Evolutionary conservation across 2,797 vertebrate species (phyloP).

Genomic region (Chelmon rostratus): DNA sequence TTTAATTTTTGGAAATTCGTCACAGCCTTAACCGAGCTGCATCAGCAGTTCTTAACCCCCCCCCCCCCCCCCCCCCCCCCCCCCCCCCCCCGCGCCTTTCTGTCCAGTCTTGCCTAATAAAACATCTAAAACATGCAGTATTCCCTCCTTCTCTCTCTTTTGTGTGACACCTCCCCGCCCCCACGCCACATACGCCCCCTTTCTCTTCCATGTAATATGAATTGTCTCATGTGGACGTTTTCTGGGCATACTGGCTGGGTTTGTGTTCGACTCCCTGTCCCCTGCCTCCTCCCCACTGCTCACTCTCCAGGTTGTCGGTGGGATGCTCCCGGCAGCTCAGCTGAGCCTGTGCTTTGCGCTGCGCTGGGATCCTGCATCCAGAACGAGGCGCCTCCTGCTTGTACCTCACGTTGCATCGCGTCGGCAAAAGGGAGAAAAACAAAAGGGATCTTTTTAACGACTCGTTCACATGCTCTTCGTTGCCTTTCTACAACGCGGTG

Average conservation of each 20-base stretch:
- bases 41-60: background rate
- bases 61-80: too few relatives aligned
- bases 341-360: constrained; percentile 53
- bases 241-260: constrained; percentile 21
- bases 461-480: constrained; percentile 12
- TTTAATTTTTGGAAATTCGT: background rate
- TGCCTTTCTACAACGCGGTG: constrained; percentile 21
- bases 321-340: constrained; percentile 67
- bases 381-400: constrained; percentile 52
- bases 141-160: background rate
- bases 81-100: too few relatives aligned
- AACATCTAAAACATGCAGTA: background rate
- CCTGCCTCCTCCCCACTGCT: constrained; percentile 48
- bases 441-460: constrained; percentile 33
- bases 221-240: constrained; percentile 22
- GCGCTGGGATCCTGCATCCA: constrained; percentile 65
- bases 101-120: background rate
- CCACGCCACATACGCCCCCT: background rate
- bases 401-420: constrained; percentile 26
- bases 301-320: constrained; percentile 62
- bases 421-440: constrained; percentile 38
- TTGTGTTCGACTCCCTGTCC: constrained; percentile 32
- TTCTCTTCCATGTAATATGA: constrained; percentile 7
- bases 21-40: background rate
- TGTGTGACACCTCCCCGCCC: background rate